A percentile compares a stretch with the other conserved stretches of the same genome.
Conservation (phyloP, 1,140 invertebrate genomes). For the Conopomorpha cramerella region DNA sequence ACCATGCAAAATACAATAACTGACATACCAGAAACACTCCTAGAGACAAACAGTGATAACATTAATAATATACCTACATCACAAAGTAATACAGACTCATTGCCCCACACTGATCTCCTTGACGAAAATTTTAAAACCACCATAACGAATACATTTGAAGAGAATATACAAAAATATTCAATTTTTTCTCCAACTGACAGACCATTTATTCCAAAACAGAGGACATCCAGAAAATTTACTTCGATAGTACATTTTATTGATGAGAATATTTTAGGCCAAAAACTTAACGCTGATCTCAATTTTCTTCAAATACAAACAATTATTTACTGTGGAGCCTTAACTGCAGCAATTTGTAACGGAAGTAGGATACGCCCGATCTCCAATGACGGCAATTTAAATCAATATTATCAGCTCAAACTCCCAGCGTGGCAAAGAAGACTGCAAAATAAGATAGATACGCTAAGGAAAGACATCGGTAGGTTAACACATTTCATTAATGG, state of each 20-base stretch:
- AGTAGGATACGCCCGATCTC: too few relatives aligned
- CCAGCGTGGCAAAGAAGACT: conserved; percentile 2
- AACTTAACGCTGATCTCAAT: background rate
- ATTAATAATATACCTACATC: background rate
- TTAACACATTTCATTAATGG: background rate
- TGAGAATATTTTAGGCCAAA: background rate
- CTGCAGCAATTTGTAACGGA: background rate
- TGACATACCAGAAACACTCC: too few relatives aligned
- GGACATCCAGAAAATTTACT: too few relatives aligned
- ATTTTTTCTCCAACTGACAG: background rate
- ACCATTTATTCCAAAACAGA: background rate
- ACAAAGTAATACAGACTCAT: background rate
- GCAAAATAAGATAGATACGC: background rate
- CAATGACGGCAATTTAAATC: background rate
- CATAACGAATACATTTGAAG: background rate
- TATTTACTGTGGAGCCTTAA: background rate
- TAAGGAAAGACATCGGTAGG: conserved; percentile 1
- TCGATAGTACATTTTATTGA: background rate
- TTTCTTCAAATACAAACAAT: background rate
- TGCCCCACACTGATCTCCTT: background rate
- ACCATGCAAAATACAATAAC: too few relatives aligned
- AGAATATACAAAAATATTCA: background rate
- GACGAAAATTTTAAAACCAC: too few relatives aligned
- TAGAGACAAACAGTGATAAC: too few relatives aligned
- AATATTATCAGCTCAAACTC: background rate